phyloP scores from a whole-genome alignment of 2,113 vertebrate genomes.

The Pogona vitticeps region DNA sequence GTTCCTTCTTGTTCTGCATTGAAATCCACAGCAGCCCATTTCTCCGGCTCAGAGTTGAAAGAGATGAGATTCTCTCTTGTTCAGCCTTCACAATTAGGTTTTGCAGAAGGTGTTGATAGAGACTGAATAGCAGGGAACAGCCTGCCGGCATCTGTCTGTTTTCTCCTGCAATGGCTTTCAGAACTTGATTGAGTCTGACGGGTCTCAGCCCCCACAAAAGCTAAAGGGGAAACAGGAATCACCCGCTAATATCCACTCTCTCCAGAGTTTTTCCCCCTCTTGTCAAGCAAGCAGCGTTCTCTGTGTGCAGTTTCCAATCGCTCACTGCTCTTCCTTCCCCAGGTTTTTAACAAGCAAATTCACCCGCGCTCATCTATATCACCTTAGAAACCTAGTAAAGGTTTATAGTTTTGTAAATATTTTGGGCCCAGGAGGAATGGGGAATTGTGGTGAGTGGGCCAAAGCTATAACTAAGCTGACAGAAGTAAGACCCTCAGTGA shows the following conservation, averaged over 20 bases:
- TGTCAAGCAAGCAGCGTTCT: not conserved
- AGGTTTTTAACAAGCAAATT: not conserved
- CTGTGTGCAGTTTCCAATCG: not conserved
- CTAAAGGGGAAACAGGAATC: conserved; percentile 16
- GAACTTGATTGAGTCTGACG: conserved; percentile 6
- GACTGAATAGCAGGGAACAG: not conserved
- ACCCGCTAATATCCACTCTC: not conserved
- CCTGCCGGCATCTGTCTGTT: not conserved
- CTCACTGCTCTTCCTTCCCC: not conserved
- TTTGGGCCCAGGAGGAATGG: not conserved
- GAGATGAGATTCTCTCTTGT: not conserved
- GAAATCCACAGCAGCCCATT: not conserved
- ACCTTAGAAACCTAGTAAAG: not conserved
- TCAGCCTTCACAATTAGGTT: not conserved
- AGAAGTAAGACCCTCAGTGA: not conserved
- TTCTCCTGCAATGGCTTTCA: conserved; percentile 6
- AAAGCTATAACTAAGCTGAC: not conserved
- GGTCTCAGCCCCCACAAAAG: conserved; percentile 13
- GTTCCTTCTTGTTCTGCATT: conserved; percentile 64
- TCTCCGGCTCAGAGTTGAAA: not conserved
- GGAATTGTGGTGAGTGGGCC: not conserved
- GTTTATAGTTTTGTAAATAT: not conserved
- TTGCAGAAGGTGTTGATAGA: conserved; percentile 9
- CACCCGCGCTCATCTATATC: not conserved
- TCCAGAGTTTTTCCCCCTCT: not conserved